Base-by-base conservation (phyloP, 2,113 vertebrate genomes). In the Nycticryphes semicollaris region DNA sequence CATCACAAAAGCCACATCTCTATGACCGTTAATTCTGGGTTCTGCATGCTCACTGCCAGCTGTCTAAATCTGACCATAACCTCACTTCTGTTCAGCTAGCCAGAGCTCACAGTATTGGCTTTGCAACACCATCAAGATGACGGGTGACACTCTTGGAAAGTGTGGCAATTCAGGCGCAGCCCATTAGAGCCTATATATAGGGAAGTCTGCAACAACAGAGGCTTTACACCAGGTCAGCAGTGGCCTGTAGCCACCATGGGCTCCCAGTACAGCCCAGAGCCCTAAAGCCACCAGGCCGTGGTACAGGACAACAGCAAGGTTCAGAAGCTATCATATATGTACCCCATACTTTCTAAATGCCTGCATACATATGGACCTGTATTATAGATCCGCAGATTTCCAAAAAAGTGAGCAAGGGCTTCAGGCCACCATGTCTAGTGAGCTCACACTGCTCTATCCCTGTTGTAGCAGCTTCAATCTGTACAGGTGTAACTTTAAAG, bases 141-240 rank as follows among this genome's bases (percentile, higher is more conserved):
- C 0, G 0, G 39, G 37, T 1, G 4, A 59, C 0, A 1, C 27
- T 50, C 51, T 72, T 1, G 1, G 57, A 41, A 81, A 47, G 51
- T 41, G 63, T 67, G 45, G n/a, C 6, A 3, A 72, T 84, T 24
- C 35, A 47, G 19, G 62, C 25, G 28, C 56, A 76, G 47, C 79
- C 57, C 68, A 45, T 56, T 51, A 80, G 28, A 75, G 18, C 47
- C 74, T 62, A 62, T 37, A 25, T 25, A 72, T 19, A 80, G 67
- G 68, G 63, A 33, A 30, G 19, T 53, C 21, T 64, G 27, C 59
- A 63, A 30, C 21, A 86, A 53, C 64, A 70, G 68, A 39, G 74
- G 47, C 22, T 90, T 85, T 72, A 47, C 41, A 50, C 20, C 31
- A 50, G 68, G 39, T 84, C 63, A 72, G 35, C 63, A 47, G 51